Conservation (phyloP, 2,797 vertebrate genomes). For the Columba guinea region DNA sequence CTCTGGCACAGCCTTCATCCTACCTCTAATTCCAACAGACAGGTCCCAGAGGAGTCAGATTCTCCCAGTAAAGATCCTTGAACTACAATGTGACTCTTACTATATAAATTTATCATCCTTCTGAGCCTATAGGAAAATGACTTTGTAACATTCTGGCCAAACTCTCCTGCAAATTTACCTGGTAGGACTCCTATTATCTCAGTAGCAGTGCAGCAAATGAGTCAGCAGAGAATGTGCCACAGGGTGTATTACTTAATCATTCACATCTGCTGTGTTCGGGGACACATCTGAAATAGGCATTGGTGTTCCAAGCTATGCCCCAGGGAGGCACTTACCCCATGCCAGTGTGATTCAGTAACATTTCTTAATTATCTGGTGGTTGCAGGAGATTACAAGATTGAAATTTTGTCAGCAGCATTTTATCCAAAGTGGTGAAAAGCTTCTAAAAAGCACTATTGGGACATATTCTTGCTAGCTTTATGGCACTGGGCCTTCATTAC, state of each 20-base stretch:
- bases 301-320: not conserved
- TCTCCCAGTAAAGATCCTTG: not conserved
- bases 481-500: slow-evolving; percentile 19
- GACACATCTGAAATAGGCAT: not conserved
- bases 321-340: not conserved
- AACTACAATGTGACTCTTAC: not conserved
- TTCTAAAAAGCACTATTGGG: slow-evolving; percentile 52
- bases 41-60: not conserved
- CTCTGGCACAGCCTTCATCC: not conserved
- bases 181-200: not conserved
- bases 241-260: not conserved
- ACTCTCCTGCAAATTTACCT: not conserved
- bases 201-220: slow-evolving; percentile 1
- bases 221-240: slow-evolving; percentile 23
- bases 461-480: slow-evolving; percentile 27
- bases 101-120: not conserved
- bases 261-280: slow-evolving; percentile 25
- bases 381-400: slow-evolving; percentile 35
- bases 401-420: slow-evolving; percentile 62
- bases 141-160: not conserved
- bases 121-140: not conserved
- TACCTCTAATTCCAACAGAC: not conserved
- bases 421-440: slow-evolving; percentile 55
- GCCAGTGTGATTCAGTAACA: slow-evolving; percentile 32
- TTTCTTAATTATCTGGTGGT: slow-evolving; percentile 39